Evolutionary conservation across 2,888 invertebrate genomes (phyloP).

Genomic region (Lepetodrilus schrolli): DNA sequence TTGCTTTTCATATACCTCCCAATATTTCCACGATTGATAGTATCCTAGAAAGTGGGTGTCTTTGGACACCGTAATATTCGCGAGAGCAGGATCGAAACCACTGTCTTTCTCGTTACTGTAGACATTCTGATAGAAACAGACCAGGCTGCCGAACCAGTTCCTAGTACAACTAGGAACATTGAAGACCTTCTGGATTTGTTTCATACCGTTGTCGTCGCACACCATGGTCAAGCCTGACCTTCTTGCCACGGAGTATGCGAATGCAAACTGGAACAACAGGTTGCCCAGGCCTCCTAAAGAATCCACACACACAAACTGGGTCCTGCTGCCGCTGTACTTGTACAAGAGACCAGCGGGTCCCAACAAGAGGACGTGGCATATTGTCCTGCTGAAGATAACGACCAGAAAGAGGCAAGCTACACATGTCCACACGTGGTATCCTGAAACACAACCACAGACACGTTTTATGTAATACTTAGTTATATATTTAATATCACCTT

Average conservation of each 20-base stretch:
- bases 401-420: too few species aligned
- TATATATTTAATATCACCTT: too few species aligned
- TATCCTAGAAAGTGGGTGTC: not conserved
- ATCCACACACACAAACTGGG: not conserved
- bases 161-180: not conserved
- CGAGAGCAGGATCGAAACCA: not conserved
- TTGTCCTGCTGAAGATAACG: too few species aligned
- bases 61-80: not conserved
- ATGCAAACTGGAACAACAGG: not conserved
- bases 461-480: too few species aligned
- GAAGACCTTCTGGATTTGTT: not conserved
- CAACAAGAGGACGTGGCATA: too few species aligned
- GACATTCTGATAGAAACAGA: not conserved
- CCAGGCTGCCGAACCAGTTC: not conserved
- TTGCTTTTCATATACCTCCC: not conserved
- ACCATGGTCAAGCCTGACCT: not conserved
- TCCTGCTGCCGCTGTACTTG: not conserved
- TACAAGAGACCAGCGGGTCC: too few species aligned
- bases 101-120: not conserved
- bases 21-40: not conserved
- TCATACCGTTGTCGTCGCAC: not conserved
- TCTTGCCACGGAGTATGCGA: not conserved
- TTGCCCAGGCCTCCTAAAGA: not conserved
- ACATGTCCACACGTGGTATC: too few species aligned
- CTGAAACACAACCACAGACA: too few species aligned